Base-by-base conservation (phyloP, 2,888 invertebrate genomes). In the Leptopterna dolabrata region DNA sequence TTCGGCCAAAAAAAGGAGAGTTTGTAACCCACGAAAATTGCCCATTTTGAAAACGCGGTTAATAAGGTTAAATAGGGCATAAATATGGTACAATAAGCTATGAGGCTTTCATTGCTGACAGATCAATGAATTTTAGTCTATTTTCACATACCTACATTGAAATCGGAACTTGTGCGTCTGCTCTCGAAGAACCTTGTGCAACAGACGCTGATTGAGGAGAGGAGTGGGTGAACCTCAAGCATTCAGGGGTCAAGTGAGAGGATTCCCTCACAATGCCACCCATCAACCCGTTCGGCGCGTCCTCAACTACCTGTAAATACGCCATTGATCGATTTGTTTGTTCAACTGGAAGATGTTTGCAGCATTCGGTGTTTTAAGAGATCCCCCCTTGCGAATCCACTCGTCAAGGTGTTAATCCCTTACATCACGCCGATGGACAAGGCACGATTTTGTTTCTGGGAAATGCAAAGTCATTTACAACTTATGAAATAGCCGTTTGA, bases 211-310 rank as follows among this genome's bases (percentile, higher is more conserved):
- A 63, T n/a, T 83, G 83, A 41, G 24, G 14, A 47, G 70, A 41
- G 43, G 70, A 41, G 83, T 9, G 70, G 70, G 45, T 27, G 43
- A 83, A 36, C 83, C 71, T 70, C 41, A 55, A 81, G 63, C 81
- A 81, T 81, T 55, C 51, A 83, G 83, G 83, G 83, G 83, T 83
- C 83, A 83, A 83, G 83, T 83, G 83, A 83, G 83, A 83, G 83
- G 81, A 70, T 30, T 41, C 81, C n/a, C 83, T 83, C 83, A 83
- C 83, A 83, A 83, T 83, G 63, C 83, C 83, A 83, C 63, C 63
- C 83, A 55, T 83, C 70, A 63, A 70, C 83, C 83, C 36, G 55
- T 47, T 51, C 9, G 51, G 81, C 81, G 81, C 30, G 30, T 70
- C 70, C 30, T 83, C 36, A 36, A 70, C 45, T 70, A 36, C 83